phyloP scores from a whole-genome alignment of 2,888 invertebrate genomes.

The Cremastobaeus sp. region DNA sequence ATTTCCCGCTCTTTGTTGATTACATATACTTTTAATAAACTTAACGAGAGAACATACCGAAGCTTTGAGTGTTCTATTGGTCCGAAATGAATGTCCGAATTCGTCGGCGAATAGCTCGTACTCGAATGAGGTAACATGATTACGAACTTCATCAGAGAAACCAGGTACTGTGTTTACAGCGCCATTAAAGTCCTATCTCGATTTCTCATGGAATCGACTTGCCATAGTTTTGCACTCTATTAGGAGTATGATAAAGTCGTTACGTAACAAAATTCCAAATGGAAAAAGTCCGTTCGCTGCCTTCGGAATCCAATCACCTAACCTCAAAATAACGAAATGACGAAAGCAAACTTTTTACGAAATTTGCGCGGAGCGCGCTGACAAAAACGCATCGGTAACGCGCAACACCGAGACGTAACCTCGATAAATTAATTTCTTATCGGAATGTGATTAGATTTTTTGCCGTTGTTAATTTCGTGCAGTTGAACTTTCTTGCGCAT shows the following conservation, averaged over 20 bases:
- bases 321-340: too few species aligned
- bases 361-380: too few species aligned
- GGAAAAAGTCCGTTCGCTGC: neutral
- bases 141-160: conserved; percentile 42
- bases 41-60: too few species aligned
- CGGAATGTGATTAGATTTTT: conserved; percentile 11
- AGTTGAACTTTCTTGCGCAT: conserved; percentile 46
- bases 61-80: too few species aligned
- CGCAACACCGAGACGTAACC: neutral
- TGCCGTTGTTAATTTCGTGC: conserved; percentile 5
- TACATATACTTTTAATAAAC: too few species aligned
- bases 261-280: neutral
- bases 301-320: conserved; percentile 7
- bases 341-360: too few species aligned
- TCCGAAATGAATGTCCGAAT: conserved; percentile 26
- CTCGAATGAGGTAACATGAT: conserved; percentile 46
- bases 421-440: neutral
- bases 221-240: conserved; percentile 28
- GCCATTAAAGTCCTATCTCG: conserved; percentile 41
- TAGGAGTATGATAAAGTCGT: conserved; percentile 12
- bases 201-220: conserved; percentile 43
- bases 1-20: too few species aligned
- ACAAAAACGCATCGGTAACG: neutral
- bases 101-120: conserved; percentile 31
- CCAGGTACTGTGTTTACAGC: conserved; percentile 36